These are phyloP conservation scores for Hyperoplus lanceolatus DNA, from an alignment of 2,797 vertebrate species.

Conservation along the genomic window DNA sequence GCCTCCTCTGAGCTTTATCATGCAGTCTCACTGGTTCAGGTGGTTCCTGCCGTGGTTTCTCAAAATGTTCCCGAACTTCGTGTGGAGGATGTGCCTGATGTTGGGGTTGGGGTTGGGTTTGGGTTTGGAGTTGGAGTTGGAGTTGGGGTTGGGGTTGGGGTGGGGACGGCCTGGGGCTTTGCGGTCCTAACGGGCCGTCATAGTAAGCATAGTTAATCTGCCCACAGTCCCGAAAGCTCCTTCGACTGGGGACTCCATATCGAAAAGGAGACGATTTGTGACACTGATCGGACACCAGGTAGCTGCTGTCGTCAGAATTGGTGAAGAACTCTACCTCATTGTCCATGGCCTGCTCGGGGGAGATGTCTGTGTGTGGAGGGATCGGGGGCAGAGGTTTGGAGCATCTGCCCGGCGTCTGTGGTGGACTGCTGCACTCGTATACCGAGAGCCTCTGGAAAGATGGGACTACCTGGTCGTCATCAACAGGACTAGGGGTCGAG, in stretches of 20 bases:
- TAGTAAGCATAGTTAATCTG: slow-evolving; percentile 95
- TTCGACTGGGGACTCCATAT: slow-evolving; percentile 80
- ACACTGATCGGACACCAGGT: slow-evolving; percentile 80
- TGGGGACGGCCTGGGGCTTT: slow-evolving; percentile 56
- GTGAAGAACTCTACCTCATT: slow-evolving; percentile 93
- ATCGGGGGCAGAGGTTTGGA: slow-evolving; percentile 94
- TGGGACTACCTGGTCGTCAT: slow-evolving; percentile 87
- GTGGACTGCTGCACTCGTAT: slow-evolving; percentile 84
- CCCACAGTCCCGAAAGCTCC: slow-evolving; percentile 92
- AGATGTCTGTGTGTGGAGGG: slow-evolving; percentile 81
- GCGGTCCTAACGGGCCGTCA: slow-evolving; percentile 84
- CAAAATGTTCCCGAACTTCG: slow-evolving; percentile 66
- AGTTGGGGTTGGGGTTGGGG: slow-evolving; percentile 66
- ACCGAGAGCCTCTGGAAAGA: slow-evolving; percentile 89
- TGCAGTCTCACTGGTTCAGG: slow-evolving; percentile 71
- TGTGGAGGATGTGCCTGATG: slow-evolving; percentile 69
- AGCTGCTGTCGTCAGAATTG: slow-evolving; percentile 87
- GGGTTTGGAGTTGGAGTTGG: slow-evolving; percentile 60
- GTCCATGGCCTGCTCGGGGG: slow-evolving; percentile 88
- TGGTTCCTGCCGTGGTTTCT: slow-evolving; percentile 63
- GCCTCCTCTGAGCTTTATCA: slow-evolving; percentile 86
- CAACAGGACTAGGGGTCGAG: slow-evolving; percentile 75
- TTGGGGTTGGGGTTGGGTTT: slow-evolving; percentile 39
- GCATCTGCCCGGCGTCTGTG: slow-evolving; percentile 86
- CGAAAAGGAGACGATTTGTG: slow-evolving; percentile 84